Evolutionary conservation across 2,113 vertebrate species (phyloP).

Genomic region (Cryptomyrus ogoouensis): DNA sequence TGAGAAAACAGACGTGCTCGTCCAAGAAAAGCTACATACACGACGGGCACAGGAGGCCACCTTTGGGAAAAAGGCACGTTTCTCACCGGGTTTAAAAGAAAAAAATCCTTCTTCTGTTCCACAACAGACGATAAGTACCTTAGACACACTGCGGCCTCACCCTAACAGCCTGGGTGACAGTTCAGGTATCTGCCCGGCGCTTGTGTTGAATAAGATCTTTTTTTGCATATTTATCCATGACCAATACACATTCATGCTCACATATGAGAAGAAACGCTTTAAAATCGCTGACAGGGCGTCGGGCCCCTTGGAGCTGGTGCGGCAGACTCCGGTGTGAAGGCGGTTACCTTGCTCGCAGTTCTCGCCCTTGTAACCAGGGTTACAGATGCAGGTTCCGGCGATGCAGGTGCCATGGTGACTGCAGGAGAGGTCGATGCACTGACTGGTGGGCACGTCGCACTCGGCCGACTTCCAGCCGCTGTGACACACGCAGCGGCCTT

Average conservation of each 20-base stretch:
- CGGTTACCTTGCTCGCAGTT: slow-evolving; percentile 92
- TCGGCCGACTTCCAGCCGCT: slow-evolving; percentile 96
- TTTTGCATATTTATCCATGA: not conserved
- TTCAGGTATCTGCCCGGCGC: not conserved
- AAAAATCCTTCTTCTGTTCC: not conserved
- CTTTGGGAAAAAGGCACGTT: slow-evolving; percentile 14
- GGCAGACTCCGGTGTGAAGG: not conserved
- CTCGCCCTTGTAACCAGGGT: slow-evolving; percentile 93
- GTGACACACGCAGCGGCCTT: slow-evolving; percentile 92
- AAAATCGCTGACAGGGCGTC: not conserved
- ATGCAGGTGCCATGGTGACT: slow-evolving; percentile 90
- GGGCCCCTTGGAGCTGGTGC: not conserved
- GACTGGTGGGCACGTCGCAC: slow-evolving; percentile 89
- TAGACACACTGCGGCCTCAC: not conserved
- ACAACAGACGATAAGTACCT: not conserved
- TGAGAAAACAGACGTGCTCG: slow-evolving; percentile 28
- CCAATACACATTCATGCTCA: not conserved
- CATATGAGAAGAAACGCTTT: not conserved
- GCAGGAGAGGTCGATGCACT: slow-evolving; percentile 90
- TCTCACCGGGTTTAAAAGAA: slow-evolving; percentile 19
- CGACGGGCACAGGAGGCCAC: not conserved
- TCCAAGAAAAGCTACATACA: slow-evolving; percentile 21
- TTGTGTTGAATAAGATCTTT: not conserved
- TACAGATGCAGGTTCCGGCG: slow-evolving; percentile 94
- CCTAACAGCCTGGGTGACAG: not conserved